phyloP scores from a whole-genome alignment of 1,140 invertebrate genomes.

The Zaprionus ornatus region DNA sequence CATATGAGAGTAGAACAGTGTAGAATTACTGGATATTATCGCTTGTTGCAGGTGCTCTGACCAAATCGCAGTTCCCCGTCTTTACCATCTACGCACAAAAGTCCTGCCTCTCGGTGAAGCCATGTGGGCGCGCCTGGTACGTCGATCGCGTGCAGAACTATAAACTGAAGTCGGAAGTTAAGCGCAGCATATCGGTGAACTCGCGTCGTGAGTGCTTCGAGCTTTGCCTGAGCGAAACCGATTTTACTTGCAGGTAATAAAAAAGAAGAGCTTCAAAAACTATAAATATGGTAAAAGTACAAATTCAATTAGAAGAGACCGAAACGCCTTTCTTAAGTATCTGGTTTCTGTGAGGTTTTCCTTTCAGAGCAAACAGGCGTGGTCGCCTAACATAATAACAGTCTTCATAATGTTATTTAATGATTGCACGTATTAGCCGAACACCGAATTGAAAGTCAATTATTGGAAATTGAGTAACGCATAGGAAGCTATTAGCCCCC shows the following conservation, averaged over 20 bases:
- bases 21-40: neutral
- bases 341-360: neutral
- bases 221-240: conserved; percentile 93
- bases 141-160: conserved; percentile 96
- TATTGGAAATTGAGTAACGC: neutral
- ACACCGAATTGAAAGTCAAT: conserved; percentile 6
- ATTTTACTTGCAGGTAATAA: conserved; percentile 94
- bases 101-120: conserved; percentile 92
- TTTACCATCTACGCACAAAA: conserved; percentile 98
- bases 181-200: conserved; percentile 88
- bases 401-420: conserved; percentile 2
- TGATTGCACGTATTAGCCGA: conserved; percentile 6
- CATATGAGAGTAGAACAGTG: neutral
- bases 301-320: neutral
- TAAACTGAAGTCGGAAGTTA: conserved; percentile 87
- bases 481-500: conserved; percentile 4
- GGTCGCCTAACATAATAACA: neutral
- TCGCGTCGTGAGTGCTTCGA: conserved; percentile 94
- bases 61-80: conserved; percentile 96
- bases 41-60: conserved; percentile 89
- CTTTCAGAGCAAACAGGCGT: conserved; percentile 2
- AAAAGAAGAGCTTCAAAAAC: conserved; percentile 28
- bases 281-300: neutral
- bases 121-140: conserved; percentile 95
- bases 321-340: neutral